Base-by-base conservation (phyloP, 2,888 invertebrate species). In the Tipula helvola region DNA sequence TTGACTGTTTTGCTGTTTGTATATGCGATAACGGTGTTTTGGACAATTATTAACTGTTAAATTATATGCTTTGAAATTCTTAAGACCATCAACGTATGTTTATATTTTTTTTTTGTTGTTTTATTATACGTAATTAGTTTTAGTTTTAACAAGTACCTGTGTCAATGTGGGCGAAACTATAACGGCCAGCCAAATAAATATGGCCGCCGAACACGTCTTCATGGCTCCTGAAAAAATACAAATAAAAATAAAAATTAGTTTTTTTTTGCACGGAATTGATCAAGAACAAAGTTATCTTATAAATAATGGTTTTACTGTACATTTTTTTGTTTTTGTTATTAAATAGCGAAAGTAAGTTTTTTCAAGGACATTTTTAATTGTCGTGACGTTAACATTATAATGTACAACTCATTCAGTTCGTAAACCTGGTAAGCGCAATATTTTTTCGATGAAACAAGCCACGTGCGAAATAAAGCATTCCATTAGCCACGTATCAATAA, bases 171-270 rank as follows among this genome's bases (percentile, higher is more conserved):
- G 87, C 87, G 88, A 88, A 47, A 86, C 44, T 88, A 90, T 89
- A 89, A 90, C 91, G 91, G 91, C 91, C 91, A 92, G 91, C 91
- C 92, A 91, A 90, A 90, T 88, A 87, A 90, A 89, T 89, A 90
- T 91, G 91, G 90, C 91, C 90, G 91, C 91, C 91, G 90, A 90
- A 89, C 90, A 89, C 86, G 42, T 86, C 89, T 89, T 89, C 91
- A 91, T 91, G 87, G 52, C 57, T 86, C 36, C 52, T 86, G 41
- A 57, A 86, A 57, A 42, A 28, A 71, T 28, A 47, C 3, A n/a
- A 28, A 28, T 10, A 18, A 3, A 28, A 71, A 39, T 28, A 39
- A 39, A 39, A 71, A 71, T 71, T 71, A 71, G 10, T 71, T 28
- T 28, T 28, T n/a, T 28, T 28, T 28, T 28, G 28, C 28, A 28